phyloP scores from a whole-genome alignment of 2,113 vertebrate species.

The Peucedramus taeniatus region DNA sequence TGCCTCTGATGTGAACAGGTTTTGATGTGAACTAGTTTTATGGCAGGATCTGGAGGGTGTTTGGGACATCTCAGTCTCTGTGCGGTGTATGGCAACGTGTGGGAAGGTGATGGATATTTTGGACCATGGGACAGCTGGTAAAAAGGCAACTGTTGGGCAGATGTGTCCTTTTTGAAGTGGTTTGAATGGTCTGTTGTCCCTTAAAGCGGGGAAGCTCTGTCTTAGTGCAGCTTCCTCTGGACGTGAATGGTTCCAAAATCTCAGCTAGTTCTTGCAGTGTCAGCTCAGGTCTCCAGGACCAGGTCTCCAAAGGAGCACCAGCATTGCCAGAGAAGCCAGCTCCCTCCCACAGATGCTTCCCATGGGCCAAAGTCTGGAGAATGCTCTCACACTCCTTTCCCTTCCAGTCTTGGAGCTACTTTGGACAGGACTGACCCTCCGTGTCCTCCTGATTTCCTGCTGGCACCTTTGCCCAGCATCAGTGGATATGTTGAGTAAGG shows the following conservation, averaged over 20 bases:
- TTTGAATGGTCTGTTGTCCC: background rate
- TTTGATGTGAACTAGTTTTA: background rate
- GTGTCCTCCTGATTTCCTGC: background rate
- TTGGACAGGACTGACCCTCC: background rate
- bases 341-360: background rate
- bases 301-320: rapidly evolving
- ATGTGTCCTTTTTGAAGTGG: slow-evolving; percentile 13
- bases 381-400: background rate
- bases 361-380: background rate
- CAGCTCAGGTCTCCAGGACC: background rate
- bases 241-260: background rate
- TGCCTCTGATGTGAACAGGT: background rate
- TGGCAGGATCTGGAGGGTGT: background rate
- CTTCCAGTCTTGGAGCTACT: background rate
- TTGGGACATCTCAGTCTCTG: background rate
- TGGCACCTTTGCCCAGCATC: background rate
- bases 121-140: background rate
- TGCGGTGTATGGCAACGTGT: background rate
- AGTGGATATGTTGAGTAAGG: background rate
- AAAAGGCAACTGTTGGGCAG: slow-evolving; percentile 10
- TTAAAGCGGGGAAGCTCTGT: background rate
- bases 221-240: background rate
- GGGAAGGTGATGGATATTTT: background rate
- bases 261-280: background rate
- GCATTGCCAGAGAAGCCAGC: background rate